Percentiles rank a stretch among this genome's conserved stretches.
These are phyloP conservation scores for Carettochelys insculpta DNA, from an alignment of 2,113 vertebrate genomes.

Conservation along the genomic window DNA sequence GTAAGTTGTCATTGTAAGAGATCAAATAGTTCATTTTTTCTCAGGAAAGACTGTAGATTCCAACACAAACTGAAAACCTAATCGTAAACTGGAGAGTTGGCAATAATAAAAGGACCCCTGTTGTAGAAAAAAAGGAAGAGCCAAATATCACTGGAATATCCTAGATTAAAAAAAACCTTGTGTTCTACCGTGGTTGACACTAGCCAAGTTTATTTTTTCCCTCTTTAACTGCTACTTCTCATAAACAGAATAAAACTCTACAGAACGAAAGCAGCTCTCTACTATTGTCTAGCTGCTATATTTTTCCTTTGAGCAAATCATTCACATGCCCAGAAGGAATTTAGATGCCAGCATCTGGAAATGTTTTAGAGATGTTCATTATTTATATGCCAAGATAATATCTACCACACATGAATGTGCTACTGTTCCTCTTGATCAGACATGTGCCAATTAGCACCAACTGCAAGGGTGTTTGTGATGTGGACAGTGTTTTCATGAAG, in stretches of 20 bases:
- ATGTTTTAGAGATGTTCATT: slow-evolving; percentile 66
- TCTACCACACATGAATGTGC: slow-evolving; percentile 69
- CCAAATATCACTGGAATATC: neutral
- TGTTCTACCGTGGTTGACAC: slow-evolving; percentile 11
- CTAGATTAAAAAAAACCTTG: neutral
- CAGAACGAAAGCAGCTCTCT: slow-evolving; percentile 13
- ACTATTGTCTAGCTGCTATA: slow-evolving; percentile 43
- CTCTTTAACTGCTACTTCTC: neutral
- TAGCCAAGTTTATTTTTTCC: neutral
- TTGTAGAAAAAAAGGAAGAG: slow-evolving; percentile 34
- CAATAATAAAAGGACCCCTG: neutral
- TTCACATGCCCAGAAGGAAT: slow-evolving; percentile 70
- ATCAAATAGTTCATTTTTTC: slow-evolving; percentile 32
- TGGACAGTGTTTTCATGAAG: neutral
- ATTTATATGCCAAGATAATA: slow-evolving; percentile 72
- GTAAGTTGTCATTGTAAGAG: slow-evolving; percentile 12
- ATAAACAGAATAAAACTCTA: slow-evolving; percentile 16
- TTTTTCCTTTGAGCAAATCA: slow-evolving; percentile 64
- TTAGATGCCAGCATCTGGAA: slow-evolving; percentile 74
- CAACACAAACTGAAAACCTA: slow-evolving; percentile 22
- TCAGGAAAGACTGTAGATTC: neutral
- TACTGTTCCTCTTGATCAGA: slow-evolving; percentile 72
- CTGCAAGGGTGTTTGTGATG: slow-evolving; percentile 15
- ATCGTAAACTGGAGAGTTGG: slow-evolving; percentile 32
- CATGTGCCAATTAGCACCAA: slow-evolving; percentile 65